Percentiles rank a stretch among this genome's conserved stretches.
Conservation (phyloP, 2,797 vertebrate genomes). For the Thunnus albacares region DNA sequence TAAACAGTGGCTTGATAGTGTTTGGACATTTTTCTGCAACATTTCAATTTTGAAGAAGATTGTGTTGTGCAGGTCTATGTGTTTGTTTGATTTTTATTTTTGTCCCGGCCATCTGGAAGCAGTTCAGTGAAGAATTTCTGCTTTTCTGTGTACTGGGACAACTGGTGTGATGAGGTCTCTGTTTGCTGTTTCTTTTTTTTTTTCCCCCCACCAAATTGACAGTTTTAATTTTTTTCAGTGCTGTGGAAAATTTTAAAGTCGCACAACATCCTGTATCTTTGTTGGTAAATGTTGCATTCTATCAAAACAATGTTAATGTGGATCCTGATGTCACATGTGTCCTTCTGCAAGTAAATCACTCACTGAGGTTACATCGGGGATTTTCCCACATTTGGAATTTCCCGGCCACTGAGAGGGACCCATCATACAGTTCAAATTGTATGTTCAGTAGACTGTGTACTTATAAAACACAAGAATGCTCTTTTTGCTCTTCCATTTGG, state of each 20-base stretch:
- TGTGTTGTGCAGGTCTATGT: constrained; percentile 49
- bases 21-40: constrained; percentile 81
- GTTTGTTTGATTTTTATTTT: constrained; percentile 63
- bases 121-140: constrained; percentile 40
- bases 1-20: constrained; percentile 82
- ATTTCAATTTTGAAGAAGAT: constrained; percentile 70
- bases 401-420: constrained; percentile 17
- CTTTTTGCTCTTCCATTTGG: neutral
- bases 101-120: constrained; percentile 67
- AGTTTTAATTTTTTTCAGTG: neutral
- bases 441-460: neutral
- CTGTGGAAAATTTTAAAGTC: neutral
- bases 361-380: constrained; percentile 11
- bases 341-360: constrained; percentile 2
- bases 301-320: constrained; percentile 12
- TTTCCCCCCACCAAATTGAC: neutral
- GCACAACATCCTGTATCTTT: neutral
- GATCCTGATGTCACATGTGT: neutral
- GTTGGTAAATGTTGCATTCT: neutral
- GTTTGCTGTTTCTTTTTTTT: neutral
- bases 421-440: neutral
- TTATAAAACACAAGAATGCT: neutral
- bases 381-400: constrained; percentile 51
- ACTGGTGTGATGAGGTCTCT: neutral
- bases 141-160: constrained; percentile 6